Percentiles rank a stretch among this genome's conserved stretches.
Conservation (phyloP, 2,113 vertebrate species). For the Shinisaurus crocodilurus region DNA sequence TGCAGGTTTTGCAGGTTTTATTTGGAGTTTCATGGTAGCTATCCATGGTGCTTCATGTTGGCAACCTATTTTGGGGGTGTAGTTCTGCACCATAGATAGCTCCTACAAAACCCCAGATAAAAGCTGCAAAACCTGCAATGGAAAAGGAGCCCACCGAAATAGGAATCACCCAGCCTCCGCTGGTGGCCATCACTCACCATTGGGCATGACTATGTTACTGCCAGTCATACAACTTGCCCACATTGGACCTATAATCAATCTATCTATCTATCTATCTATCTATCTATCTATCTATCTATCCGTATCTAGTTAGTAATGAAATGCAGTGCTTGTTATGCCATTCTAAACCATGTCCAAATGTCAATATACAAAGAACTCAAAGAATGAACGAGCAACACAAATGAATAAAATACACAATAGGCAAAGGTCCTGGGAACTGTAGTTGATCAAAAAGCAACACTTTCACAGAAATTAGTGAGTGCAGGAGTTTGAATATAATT, state of each 20-base stretch:
- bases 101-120: no score
- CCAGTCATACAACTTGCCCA: neutral
- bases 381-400: conserved; percentile 9
- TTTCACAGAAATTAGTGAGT: neutral
- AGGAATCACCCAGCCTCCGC: no score
- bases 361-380: neutral
- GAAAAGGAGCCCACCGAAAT: no score
- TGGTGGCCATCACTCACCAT: neutral
- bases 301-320: neutral
- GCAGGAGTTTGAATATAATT: neutral
- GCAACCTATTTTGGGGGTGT: no score
- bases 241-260: neutral
- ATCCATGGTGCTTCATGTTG: no score
- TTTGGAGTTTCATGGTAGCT: no score
- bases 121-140: no score
- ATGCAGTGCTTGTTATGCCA: fast-evolving
- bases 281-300: neutral
- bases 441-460: conserved; percentile 6
- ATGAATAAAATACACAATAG: conserved; percentile 3
- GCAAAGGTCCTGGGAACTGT: neutral
- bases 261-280: no score
- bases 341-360: neutral
- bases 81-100: no score
- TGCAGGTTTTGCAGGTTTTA: no score
- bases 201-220: neutral